A percentile compares a stretch with the other conserved stretches of the same genome.
These are phyloP conservation scores for Ametastegia equiseti DNA, from an alignment of 2,888 invertebrate species.

Conservation along the genomic window DNA sequence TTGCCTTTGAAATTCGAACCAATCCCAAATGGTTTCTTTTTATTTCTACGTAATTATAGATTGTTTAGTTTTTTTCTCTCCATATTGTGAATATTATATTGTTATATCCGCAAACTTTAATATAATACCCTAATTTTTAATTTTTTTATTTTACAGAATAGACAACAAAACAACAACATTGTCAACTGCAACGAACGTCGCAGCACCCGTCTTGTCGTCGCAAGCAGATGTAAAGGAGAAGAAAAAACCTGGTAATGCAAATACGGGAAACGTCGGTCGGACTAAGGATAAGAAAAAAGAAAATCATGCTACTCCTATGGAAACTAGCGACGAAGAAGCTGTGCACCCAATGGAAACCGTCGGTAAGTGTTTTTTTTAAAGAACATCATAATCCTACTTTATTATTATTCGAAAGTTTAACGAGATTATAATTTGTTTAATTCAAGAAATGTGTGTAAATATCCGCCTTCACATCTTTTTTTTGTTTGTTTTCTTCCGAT, in stretches of 20 bases:
- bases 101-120: background rate
- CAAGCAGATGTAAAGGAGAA: constrained; percentile 66
- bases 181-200: constrained; percentile 60
- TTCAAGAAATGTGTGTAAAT: too few relatives aligned
- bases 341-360: constrained; percentile 71
- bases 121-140: background rate
- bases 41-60: background rate
- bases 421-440: too few relatives aligned
- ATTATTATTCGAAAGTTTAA: too few relatives aligned
- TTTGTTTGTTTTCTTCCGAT: too few relatives aligned
- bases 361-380: constrained; percentile 69
- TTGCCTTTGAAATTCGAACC: background rate
- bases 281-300: constrained; percentile 75
- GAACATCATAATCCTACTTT: background rate
- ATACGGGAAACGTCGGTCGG: constrained; percentile 60
- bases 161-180: constrained; percentile 66
- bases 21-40: background rate
- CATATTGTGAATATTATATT: background rate
- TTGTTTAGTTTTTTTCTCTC: background rate
- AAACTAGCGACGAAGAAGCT: constrained; percentile 80
- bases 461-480: too few relatives aligned
- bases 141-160: constrained; percentile 59
- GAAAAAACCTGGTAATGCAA: constrained; percentile 62
- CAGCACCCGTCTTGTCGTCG: constrained; percentile 54
- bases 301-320: constrained; percentile 75